These are phyloP conservation scores for Drosophila bocki DNA, from an alignment of 1,140 invertebrate species.

Conservation along the genomic window DNA sequence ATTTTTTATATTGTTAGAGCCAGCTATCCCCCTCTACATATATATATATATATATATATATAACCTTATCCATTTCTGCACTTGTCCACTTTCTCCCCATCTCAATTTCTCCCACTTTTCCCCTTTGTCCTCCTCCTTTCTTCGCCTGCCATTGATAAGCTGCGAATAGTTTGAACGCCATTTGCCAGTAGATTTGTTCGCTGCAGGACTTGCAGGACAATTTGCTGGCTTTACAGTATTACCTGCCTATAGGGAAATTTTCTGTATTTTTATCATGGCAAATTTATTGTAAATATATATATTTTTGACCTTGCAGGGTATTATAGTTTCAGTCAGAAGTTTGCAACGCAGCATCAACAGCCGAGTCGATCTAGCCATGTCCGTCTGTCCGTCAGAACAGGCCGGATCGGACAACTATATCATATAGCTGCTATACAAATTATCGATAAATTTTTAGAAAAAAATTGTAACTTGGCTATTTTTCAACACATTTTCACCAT, in stretches of 20 bases:
- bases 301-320: too few species aligned
- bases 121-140: conserved; percentile 2
- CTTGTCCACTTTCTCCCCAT: not conserved
- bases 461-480: too few species aligned
- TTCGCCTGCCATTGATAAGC: conserved; percentile 62
- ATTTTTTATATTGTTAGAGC: conserved; percentile 63
- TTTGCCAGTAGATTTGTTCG: conserved; percentile 67
- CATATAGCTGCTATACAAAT: too few species aligned
- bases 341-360: too few species aligned
- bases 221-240: conserved; percentile 24
- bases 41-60: not conserved
- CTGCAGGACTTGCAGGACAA: conserved; percentile 15
- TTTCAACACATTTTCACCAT: too few species aligned
- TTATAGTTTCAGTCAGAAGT: too few species aligned
- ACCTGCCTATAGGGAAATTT: not conserved
- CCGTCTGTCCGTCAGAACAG: too few species aligned
- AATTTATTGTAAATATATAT: too few species aligned
- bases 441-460: too few species aligned
- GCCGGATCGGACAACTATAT: too few species aligned
- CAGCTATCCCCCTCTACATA: not conserved
- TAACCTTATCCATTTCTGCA: conserved; percentile 1
- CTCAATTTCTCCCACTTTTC: not conserved
- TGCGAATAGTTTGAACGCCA: conserved; percentile 56
- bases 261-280: too few species aligned
- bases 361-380: too few species aligned